Percentiles rank a stretch among this genome's conserved stretches.
Conservation (phyloP, 1,140 invertebrate genomes). For the Pentalonia nigronervosa region DNA sequence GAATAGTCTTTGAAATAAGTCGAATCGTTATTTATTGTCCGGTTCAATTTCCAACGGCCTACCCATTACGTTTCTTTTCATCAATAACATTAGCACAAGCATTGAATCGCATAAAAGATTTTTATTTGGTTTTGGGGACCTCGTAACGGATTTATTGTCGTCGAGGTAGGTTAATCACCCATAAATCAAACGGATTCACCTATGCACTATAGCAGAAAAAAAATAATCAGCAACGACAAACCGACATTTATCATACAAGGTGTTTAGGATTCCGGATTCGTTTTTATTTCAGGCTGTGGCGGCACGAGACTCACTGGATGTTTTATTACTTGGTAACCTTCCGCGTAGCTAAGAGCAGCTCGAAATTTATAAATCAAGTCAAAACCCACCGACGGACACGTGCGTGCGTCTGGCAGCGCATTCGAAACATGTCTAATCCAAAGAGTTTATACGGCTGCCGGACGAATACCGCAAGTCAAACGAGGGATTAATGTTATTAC, state of each 20-base stretch:
- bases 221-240: neutral
- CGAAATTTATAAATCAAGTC: constrained; percentile 37
- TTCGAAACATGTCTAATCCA: constrained; percentile 49
- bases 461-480: neutral
- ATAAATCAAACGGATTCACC: neutral
- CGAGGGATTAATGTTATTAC: constrained; percentile 44
- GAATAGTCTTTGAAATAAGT: constrained; percentile 4
- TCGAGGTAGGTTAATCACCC: constrained; percentile 5
- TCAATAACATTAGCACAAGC: neutral
- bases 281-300: neutral
- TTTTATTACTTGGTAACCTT: constrained; percentile 12
- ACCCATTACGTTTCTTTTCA: constrained; percentile 9
- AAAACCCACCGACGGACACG: constrained; percentile 30
- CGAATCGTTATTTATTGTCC: neutral
- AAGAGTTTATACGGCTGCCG: neutral
- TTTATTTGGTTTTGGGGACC: neutral
- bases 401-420: constrained; percentile 3
- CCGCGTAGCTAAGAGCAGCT: too few relatives aligned
- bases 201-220: neutral
- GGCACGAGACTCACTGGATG: neutral
- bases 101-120: constrained; percentile 8
- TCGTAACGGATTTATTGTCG: neutral
- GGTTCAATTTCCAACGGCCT: neutral
- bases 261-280: constrained; percentile 29
- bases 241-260: constrained; percentile 31